Conservation (phyloP, 2,797 vertebrate species). For the Eutrigla gurnardus region DNA sequence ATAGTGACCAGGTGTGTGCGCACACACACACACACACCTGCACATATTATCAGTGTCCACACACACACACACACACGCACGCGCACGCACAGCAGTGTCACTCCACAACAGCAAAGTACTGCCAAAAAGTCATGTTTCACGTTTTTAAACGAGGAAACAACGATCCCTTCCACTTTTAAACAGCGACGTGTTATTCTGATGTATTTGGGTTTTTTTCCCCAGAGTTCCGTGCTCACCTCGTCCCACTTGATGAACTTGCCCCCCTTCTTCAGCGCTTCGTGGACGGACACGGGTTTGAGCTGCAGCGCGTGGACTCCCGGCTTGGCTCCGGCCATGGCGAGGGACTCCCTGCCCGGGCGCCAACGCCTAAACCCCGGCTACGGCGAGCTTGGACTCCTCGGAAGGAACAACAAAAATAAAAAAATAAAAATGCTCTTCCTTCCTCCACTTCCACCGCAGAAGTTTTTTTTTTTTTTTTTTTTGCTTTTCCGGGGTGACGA, state of each 20-base stretch:
- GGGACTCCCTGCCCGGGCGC: constrained; percentile 73
- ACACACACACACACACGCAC: neutral
- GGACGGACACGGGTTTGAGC: constrained; percentile 90
- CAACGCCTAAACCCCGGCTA: constrained; percentile 80
- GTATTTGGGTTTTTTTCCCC: too few species aligned
- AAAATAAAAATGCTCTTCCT: constrained; percentile 15
- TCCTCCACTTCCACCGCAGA: constrained; percentile 48
- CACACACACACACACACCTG: constrained; percentile 37
- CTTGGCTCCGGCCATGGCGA: constrained; percentile 92
- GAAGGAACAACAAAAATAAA: constrained; percentile 25
- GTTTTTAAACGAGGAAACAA: neutral
- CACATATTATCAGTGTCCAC: neutral
- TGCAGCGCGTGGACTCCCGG: constrained; percentile 93
- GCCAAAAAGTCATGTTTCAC: constrained; percentile 40
- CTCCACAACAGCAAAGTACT: constrained; percentile 30
- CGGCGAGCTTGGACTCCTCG: constrained; percentile 61
- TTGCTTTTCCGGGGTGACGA: constrained; percentile 50
- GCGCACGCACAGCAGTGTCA: constrained; percentile 7
- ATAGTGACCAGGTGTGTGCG: constrained; percentile 33
- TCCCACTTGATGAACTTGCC: constrained; percentile 97
- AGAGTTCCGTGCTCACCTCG: constrained; percentile 84
- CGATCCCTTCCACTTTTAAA: neutral
- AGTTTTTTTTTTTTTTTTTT: constrained; percentile 30
- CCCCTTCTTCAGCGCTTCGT: constrained; percentile 86
- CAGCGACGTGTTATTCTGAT: too few species aligned